Evolutionary conservation across 2,888 invertebrate species (phyloP), one percentile per base, ranked within the genome.

Genomic region (Trachelus troglodyta): DNA sequence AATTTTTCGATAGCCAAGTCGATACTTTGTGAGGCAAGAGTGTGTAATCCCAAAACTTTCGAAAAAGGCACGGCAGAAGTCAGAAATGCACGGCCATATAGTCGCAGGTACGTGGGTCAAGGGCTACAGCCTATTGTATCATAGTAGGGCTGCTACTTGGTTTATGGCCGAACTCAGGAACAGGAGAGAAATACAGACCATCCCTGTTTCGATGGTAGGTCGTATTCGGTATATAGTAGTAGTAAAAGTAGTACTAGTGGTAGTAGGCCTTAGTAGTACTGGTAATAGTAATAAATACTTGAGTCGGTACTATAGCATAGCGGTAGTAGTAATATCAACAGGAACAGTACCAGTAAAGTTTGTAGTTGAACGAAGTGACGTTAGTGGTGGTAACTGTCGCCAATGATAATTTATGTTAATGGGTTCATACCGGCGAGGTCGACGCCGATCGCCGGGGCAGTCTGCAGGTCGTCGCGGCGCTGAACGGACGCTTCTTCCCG

Each of bases 391-490:
- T 89, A 90, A 93, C 93, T 93, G 93, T 94, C 93, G 92, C 93
- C 93, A 92, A 92, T 92, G 93, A 93, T 93, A 94, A 94, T 94
- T 93, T 92, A 92, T 92, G 91, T 90, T 91, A 91, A 92, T 91
- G 91, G 90, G 87, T 88, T 89, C 86, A 87, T 88, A 87, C 86
- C 87, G 89, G 83, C 85, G 83, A 82, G 84, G 82, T 84, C 81
- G 83, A 78, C 81, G 83, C 80, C 84, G 82, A 84, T 84, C 82
- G 82, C 80, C 85, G 85, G 84, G 86, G 85, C 90, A 91, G 91
- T 91, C 88, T 86, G 87, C 85, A 84, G 86, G 84, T 85, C 88
- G 88, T 89, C 89, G 89, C 85, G 84, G 88, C 81, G 84, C 85
- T 84, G 89, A 83, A 82, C 87, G 87, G 89, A 89, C 89, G 88